A percentile compares a stretch with the other conserved stretches of the same genome.
phyloP scores from a whole-genome alignment of 2,888 invertebrate genomes.

The Lissocephala sabroskyi region DNA sequence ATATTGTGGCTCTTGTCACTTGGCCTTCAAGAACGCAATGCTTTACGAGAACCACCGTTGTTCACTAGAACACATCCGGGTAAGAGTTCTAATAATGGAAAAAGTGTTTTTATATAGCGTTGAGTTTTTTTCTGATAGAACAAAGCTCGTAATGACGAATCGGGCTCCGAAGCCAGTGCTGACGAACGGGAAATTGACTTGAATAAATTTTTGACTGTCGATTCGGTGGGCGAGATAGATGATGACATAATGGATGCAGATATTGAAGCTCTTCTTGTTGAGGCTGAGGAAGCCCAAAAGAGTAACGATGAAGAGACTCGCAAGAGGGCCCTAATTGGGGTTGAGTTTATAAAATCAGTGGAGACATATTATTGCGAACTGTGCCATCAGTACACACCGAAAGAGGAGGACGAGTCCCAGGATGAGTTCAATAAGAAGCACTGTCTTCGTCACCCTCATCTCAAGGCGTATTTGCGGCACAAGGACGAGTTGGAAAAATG shows the following conservation, averaged over 20 bases:
- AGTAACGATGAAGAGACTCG: constrained; percentile 76
- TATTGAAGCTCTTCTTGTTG: constrained; percentile 73
- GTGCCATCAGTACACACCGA: constrained; percentile 83
- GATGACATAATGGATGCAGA: constrained; percentile 72
- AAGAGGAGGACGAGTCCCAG: constrained; percentile 75
- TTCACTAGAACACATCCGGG: constrained; percentile 86
- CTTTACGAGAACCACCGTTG: constrained; percentile 88
- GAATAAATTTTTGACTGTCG: constrained; percentile 90
- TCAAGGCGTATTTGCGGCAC: constrained; percentile 83
- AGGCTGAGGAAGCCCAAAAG: constrained; percentile 75
- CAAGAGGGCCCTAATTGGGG: constrained; percentile 82
- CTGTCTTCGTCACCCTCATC: constrained; percentile 83
- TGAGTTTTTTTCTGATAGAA: constrained; percentile 70
- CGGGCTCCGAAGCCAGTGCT: constrained; percentile 76
- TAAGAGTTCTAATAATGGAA: constrained; percentile 61
- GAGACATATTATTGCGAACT: constrained; percentile 87
- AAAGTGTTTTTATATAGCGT: neutral
- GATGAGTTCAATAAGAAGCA: constrained; percentile 79
- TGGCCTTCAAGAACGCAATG: constrained; percentile 88
- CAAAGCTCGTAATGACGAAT: constrained; percentile 75
- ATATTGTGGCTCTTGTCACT: constrained; percentile 83
- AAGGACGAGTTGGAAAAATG: constrained; percentile 84
- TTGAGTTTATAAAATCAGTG: constrained; percentile 84
- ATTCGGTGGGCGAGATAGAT: constrained; percentile 89
- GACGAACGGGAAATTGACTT: constrained; percentile 85